Evolutionary conservation across 2,888 invertebrate species (phyloP), one percentile per base, ranked within the genome.

Genomic region (Synanthedon myopaeformis): DNA sequence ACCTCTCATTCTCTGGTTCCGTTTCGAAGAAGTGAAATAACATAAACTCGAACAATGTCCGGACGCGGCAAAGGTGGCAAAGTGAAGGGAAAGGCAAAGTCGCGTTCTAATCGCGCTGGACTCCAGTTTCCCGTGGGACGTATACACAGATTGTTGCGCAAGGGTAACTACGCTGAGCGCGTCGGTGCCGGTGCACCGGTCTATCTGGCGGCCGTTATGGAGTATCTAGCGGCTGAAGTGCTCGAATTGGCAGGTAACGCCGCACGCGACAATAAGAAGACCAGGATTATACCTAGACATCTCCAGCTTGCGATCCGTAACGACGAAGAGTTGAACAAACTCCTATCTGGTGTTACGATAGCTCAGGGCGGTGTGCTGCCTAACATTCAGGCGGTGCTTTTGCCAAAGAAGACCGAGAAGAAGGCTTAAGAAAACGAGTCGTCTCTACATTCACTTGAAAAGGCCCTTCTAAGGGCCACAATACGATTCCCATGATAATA

Each of bases 281-380:
- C 89, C 2, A 89, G 91, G 79, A 94, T 96, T 67, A 92, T 92
- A 55, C 94, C 94, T 0, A 89, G 94, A 52, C 95, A 95, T 74
- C 83, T 95, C 23, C 92, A 95, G 70, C 70, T 96, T 60, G 94
- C 94, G 23, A 91, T 95, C 58, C 88, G 23, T 4, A 23, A 23
- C 23, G 23, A 23, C 23, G 23, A 23, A 23, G 23, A 23, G 23
- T 23, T 23, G 23, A 23, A 23, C 23, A 23, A 23, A 23, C 23
- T 23, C 3, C 5, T 23, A 23, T 23, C 23, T 3, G 23, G 23
- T 5, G 23, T 23, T 5, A 23, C 23, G 23, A 23, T 23, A 2
- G 23, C 23, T 23, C 23, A 23, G 23, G 23, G 23, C 23, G 23
- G 23, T 5, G 23, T 23, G 23, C 5, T 23, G 23, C 23, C 23